A percentile compares a stretch with the other conserved stretches of the same genome.
phyloP scores from a whole-genome alignment of 1,140 invertebrate species.

The Pseudomyrmex gracilis region DNA sequence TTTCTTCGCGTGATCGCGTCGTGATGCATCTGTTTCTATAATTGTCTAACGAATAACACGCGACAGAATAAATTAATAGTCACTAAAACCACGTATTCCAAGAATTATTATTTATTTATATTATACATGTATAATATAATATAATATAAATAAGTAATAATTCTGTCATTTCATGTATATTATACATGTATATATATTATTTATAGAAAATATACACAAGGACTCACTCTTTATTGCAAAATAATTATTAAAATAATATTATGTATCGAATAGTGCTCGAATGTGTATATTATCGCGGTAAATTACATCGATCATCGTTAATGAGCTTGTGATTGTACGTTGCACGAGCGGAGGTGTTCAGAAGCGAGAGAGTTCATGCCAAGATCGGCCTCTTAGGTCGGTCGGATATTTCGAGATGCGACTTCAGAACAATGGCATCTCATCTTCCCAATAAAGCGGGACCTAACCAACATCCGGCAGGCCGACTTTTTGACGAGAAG shows the following conservation, averaged over 20 bases:
- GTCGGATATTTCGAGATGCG: constrained; percentile 78
- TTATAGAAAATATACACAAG: too few species aligned
- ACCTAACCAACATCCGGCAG: constrained; percentile 40
- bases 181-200: not conserved
- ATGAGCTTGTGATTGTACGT: constrained; percentile 35
- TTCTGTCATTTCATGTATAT: too few species aligned
- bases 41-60: not conserved
- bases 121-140: not conserved
- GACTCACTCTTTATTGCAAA: too few species aligned
- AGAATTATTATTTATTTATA: not conserved
- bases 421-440: constrained; percentile 79
- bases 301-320: constrained; percentile 16
- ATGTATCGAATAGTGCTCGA: too few species aligned
- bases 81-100: not conserved
- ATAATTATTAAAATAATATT: too few species aligned
- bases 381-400: constrained; percentile 32
- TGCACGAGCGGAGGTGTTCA: not conserved
- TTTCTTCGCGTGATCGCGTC: not conserved
- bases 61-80: not conserved
- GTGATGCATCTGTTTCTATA: not conserved
- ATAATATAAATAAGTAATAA: too few species aligned
- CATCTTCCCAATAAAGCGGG: constrained; percentile 45
- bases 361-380: constrained; percentile 73
- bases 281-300: not conserved
- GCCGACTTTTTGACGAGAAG: not conserved